Base-by-base conservation (phyloP, 2,888 invertebrate genomes). In the Cheilosia vernalis region DNA sequence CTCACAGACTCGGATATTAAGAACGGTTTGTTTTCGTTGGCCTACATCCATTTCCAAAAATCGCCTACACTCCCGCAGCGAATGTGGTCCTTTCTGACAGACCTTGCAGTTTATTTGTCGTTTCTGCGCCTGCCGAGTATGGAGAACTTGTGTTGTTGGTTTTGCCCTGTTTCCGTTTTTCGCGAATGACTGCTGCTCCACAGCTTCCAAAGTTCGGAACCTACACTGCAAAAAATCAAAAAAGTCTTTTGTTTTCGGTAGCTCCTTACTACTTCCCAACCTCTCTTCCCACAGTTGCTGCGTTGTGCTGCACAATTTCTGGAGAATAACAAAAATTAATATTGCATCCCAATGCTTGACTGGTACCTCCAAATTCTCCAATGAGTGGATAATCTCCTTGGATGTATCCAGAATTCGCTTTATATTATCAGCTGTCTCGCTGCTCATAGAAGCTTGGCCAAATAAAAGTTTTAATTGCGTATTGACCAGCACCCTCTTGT, bases 401-500 rank as follows among this genome's bases (percentile, higher is more conserved):
- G 27, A 44, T 27, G 17, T 27, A 13, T 63, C 27, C 10, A 47
- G 9, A 6, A 44, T 33, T 10, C 9, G 27, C 7, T 33, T 63
- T 3, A 40, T 30, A 10, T 24, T 17, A 27, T 27, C 17, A 1
- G 63, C 30, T 27, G n/a, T 30, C 17, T 47, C n/a, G 15, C 24
- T 40, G n/a, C 27, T 63, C n/a, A 5, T 27, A 10, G 24, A 19
- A 15, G 15, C 17, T 27, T 42, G 24, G 2, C 47, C 24, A 7
- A 47, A 30, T 2, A 47, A 27, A 4, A 63, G 15, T 15, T 63
- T 63, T 19, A 63, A 47, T 47, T 63, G 63, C 0, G 63, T 63
- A 19, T 47, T 63, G n/a, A 63, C 47, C 7, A 63, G 19, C 30
- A 63, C 17, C 17, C 63, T 44, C 17, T 63, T 63, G 27, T 47